phyloP scores from a whole-genome alignment of 2,113 vertebrate species.

The Phoenicopterus ruber region DNA sequence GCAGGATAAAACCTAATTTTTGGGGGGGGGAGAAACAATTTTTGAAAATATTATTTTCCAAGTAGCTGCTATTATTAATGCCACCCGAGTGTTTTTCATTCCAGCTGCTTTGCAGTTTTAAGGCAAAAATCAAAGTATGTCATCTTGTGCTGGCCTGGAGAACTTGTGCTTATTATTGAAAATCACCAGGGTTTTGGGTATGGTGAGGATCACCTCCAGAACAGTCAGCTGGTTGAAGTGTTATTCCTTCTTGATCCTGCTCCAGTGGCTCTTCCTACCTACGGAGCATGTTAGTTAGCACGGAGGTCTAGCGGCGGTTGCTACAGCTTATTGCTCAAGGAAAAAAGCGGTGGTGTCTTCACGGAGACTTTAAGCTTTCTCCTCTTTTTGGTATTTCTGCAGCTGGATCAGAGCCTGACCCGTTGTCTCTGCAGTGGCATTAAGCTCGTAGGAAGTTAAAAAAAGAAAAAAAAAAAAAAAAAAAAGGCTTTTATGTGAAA shows the following conservation, averaged over 20 bases:
- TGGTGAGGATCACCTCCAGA: neutral
- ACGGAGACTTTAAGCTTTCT: neutral
- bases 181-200: neutral
- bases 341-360: rapidly evolving
- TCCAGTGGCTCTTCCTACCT: rapidly evolving
- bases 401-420: neutral
- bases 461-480: too few relatives aligned
- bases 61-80: neutral
- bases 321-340: neutral
- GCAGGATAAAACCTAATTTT: neutral
- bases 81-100: rapidly evolving
- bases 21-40: neutral
- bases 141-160: neutral
- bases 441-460: neutral
- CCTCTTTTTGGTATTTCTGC: neutral
- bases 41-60: neutral
- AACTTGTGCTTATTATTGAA: rapidly evolving
- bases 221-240: rapidly evolving
- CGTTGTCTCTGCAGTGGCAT: rapidly evolving
- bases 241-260: rapidly evolving
- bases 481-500: rapidly evolving
- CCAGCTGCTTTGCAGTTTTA: neutral
- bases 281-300: neutral
- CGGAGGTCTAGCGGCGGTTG: rapidly evolving
- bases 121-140: neutral